Conservation (phyloP, 2,888 invertebrate species). For the Tipula unca region DNA sequence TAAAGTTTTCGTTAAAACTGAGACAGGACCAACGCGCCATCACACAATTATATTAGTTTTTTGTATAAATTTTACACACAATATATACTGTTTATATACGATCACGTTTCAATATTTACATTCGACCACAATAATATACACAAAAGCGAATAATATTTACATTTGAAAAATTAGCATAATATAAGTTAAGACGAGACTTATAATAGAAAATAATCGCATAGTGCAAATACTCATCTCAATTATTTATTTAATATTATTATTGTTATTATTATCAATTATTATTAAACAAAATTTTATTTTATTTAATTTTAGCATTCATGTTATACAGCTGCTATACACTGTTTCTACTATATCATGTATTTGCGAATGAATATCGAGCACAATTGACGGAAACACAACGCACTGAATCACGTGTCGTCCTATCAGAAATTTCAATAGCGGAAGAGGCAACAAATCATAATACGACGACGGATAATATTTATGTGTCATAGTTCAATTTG, state of each 20-base stretch:
- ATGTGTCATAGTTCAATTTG: neutral
- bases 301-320: neutral
- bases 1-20: no score
- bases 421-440: neutral
- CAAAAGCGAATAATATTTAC: no score
- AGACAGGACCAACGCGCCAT: no score
- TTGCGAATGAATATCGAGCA: neutral
- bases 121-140: no score
- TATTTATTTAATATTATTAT: neutral
- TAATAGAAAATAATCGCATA: neutral
- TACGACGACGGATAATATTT: neutral
- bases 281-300: neutral
- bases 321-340: neutral
- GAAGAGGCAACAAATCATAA: neutral
- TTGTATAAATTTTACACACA: no score
- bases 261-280: neutral
- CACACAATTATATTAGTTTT: no score
- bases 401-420: neutral
- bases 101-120: no score
- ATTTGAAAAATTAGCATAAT: neutral
- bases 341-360: neutral
- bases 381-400: neutral
- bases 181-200: neutral
- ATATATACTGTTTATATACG: no score
- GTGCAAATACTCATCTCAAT: neutral